Evolutionary conservation across 2,797 vertebrate species (phyloP), one percentile per base, ranked within the genome.

Genomic region (Dromococcyx pavoninus): DNA sequence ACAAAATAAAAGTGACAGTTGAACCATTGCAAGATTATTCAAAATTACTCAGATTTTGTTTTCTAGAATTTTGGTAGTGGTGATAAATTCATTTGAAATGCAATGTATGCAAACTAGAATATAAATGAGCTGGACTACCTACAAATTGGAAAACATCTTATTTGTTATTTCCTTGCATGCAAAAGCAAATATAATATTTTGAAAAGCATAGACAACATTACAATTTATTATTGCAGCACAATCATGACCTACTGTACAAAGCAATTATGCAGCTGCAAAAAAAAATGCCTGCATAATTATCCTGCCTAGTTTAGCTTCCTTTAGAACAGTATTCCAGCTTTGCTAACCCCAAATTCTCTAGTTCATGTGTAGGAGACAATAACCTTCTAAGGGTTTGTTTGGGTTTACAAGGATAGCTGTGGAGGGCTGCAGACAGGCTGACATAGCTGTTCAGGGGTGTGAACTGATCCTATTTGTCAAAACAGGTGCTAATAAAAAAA

Each of bases 131-230:
- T 75, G 44, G 69, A 87, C 91, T 93, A 91, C 65, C 91, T 77
- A 58, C 43, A 96, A 91, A 95, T 72, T 95, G 76, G 54, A 92
- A 86, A 66, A 85, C 48, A 82, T 92, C 67, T 90, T 93, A 82
- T 57, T 95, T 92, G 48, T 87, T 89, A 85, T 82, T 87, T 71
- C 37, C 48, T 89, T 4, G 2, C 69, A 65, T 80, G 89, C 76
- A 94, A 69, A 94, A 91, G 74, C 64, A 74, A 89, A 93, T 61
- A 85, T 89, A 94, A 86, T 1, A 0, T 57, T 90, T 87, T 73
- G 84, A 94, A 90, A 91, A 51, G 64, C 70, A 64, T 1, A 19
- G 91, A 51, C 77, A 84, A 88, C 69, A 62, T 77, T 35, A 91
- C 33, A 82, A 82, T 95, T 92, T 94, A 95, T 93, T 93, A 94